Base-by-base conservation (phyloP, 2,113 vertebrate species). In the Glaucomys volans region DNA sequence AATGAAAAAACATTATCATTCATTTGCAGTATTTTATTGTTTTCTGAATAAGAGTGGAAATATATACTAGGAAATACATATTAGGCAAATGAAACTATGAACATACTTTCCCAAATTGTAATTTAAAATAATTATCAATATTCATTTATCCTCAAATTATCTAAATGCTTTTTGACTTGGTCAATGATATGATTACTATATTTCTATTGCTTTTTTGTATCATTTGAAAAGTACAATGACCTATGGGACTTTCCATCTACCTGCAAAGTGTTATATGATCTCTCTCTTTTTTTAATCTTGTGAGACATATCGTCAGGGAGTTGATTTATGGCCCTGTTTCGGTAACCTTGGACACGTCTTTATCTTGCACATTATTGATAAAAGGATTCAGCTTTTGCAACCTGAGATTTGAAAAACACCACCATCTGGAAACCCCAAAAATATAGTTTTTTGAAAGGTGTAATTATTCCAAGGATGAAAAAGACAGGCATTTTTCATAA, bases 261-360 rank as follows among this genome's bases (percentile, higher is more conserved):
- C n/a, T 97, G 81, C 71, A 92, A 84, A 95, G 80, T 54, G 42
- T 92, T 95, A 85, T 16, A 86, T 72, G 90, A 92, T 88, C 44
- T 94, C 71, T 92, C 59, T 69, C 54, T 26, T 62, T 93, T 96
- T 96, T 97, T 97, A 97, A 97, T 97, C 95, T 96, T 85, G 80
- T 62, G 90, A 95, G 95, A 94, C 90, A 71, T 37, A 79, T 67
- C 16, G 0, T 80, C 62, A 85, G 94, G 79, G 59, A 94, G 66
- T 18, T 98, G 97, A 98, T 98, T 97, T 98, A 97, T 95, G 93
- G 80, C 94, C 96, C 97, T 97, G 91, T 79, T 87, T 98, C 96
- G 92, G 95, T 97, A 97, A 98, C 95, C 97, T 97, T 98, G 98
- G 97, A 93, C 94, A 92, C 92, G 95, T 95, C 96, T 97, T 97